Base-by-base conservation (phyloP, 1,140 invertebrate species). In the Belonocnema kinseyi region DNA sequence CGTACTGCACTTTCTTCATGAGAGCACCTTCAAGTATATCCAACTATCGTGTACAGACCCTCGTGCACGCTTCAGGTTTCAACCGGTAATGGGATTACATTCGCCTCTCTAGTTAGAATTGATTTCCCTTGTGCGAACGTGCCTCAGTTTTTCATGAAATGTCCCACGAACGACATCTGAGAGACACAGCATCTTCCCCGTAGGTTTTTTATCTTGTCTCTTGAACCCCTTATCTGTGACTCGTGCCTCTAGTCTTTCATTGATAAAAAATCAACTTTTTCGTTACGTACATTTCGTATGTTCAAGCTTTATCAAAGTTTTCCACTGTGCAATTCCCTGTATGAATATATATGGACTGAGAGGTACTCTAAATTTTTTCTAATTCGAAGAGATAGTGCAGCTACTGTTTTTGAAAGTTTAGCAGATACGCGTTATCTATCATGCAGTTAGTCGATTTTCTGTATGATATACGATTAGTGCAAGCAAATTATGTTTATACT, bases 21-120 rank as follows among this genome's bases (percentile, higher is more conserved):
- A 26, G 19, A 26, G 33, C 33, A 66, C n/a, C 16, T 66, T 66
- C 26, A 66, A 40, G 21, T 40, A 16, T 6, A 14, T 26, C 26
- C 33, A 66, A 66, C 40, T 66, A 66, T 17, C 21, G 66, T 72
- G 54, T 66, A 74, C n/a, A 80, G 72, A 79, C 79, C 74, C 77
- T 80, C 50, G 50, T 56, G 78, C 80, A 82, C 75, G 87, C 83
- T 82, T 90, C 80, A 50, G 85, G 84, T 90, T 91, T 88, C 87
- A 89, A 89, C 88, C 84, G 82, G 88, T 90, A 91, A 90, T 90
- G 80, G 83, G 88, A 91, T 91, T 90, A 90, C 78, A 78, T 80
- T 84, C 79, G 82, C 80, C 75, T 79, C 82, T 83, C 53, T 21
- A 50, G 71, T 73, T 71, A 73, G 81, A 85, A 88, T 88, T 86